Evolutionary conservation across 2,797 vertebrate species (phyloP).

Genomic region (Agapornis canus): DNA sequence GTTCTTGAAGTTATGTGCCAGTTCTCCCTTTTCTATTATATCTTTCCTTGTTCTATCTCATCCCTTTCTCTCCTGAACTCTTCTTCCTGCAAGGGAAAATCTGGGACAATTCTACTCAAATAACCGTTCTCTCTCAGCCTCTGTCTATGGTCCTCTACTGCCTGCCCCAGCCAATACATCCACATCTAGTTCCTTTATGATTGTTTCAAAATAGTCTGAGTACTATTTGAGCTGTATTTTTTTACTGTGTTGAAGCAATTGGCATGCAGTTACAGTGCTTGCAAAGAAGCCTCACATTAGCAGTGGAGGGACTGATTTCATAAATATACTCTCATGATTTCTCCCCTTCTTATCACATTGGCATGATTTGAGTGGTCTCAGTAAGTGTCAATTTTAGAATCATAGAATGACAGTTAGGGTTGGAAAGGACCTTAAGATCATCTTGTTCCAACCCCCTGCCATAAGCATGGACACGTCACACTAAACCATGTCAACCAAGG

Average conservation of each 20-base stretch:
- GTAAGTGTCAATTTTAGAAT: neutral
- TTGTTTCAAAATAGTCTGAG: neutral
- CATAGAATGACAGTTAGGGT: neutral
- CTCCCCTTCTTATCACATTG: neutral
- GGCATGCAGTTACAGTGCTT: neutral
- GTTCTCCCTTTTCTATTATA: neutral
- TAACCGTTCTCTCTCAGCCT: neutral
- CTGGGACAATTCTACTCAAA: neutral
- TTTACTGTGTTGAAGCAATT: neutral
- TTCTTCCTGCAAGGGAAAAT: neutral
- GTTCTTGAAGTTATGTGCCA: neutral
- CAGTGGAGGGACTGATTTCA: neutral
- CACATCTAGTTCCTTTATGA: neutral
- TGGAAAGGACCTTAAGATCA: neutral
- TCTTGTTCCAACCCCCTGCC: neutral
- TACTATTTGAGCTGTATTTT: neutral
- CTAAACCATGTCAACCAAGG: too few relatives aligned
- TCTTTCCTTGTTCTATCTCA: neutral
- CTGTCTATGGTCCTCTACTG: neutral
- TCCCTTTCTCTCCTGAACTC: neutral
- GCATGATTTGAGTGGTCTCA: neutral
- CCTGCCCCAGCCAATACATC: neutral
- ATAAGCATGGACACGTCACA: neutral
- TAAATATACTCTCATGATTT: neutral
- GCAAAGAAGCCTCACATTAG: neutral